These are phyloP conservation scores for Etheostoma cragini DNA, from an alignment of 2,113 vertebrate species.

Conservation along the genomic window DNA sequence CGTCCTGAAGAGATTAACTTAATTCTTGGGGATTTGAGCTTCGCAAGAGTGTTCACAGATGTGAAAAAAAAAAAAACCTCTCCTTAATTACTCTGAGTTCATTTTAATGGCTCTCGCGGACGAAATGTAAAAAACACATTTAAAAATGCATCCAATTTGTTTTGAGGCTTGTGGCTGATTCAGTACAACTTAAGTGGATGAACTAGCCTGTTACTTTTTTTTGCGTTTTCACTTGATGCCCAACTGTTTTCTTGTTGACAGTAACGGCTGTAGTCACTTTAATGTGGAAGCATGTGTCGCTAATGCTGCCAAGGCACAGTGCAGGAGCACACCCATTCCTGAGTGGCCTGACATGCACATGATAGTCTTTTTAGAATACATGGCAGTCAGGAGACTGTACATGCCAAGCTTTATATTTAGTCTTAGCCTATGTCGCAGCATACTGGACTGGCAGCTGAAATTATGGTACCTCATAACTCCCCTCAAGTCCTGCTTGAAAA, in stretches of 20 bases:
- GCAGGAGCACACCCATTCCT: conserved; percentile 63
- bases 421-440: conserved; percentile 52
- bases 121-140: conserved; percentile 34
- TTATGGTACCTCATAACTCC: conserved; percentile 64
- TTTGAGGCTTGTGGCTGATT: conserved; percentile 24
- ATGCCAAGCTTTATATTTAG: conserved; percentile 84
- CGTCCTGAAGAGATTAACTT: conserved; percentile 59
- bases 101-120: conserved; percentile 37
- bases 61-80: conserved; percentile 30
- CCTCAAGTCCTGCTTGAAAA: conserved; percentile 33
- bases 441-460: conserved; percentile 77
- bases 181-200: neutral
- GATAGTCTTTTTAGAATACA: conserved; percentile 62
- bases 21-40: conserved; percentile 36
- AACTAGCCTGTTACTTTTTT: neutral
- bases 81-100: conserved; percentile 59
- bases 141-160: conserved; percentile 32
- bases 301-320: conserved; percentile 61
- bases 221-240: conserved; percentile 10
- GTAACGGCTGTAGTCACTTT: conserved; percentile 27
- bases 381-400: conserved; percentile 68
- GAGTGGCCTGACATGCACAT: conserved; percentile 51
- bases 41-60: conserved; percentile 70
- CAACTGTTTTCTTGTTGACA: conserved; percentile 53
- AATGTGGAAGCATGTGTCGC: conserved; percentile 64